Evolutionary conservation across 2,888 invertebrate species (phyloP).

Genomic region (Agrotis ipsilon): DNA sequence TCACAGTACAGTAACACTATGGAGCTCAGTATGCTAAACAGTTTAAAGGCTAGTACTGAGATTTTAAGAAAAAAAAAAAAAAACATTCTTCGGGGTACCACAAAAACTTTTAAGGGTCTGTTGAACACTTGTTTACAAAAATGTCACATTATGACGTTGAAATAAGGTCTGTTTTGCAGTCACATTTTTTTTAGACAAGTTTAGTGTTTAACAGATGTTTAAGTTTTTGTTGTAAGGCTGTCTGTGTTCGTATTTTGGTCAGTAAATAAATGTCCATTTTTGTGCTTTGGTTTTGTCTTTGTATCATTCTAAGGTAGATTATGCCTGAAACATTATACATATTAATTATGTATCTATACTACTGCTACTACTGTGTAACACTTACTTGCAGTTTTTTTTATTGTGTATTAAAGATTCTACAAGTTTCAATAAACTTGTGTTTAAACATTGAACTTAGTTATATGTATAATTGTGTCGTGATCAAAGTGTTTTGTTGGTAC

Average conservation of each 20-base stretch:
- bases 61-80: no score
- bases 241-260: neutral
- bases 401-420: neutral
- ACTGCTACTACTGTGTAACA: neutral
- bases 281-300: neutral
- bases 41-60: conserved; percentile 4
- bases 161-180: no score
- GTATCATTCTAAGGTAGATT: neutral
- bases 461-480: neutral
- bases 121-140: no score
- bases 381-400: neutral
- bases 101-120: no score
- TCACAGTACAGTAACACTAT: neutral
- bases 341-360: neutral
- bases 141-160: no score
- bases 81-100: no score
- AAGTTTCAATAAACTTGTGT: neutral
- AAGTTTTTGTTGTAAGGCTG: no score
- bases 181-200: no score
- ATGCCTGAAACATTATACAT: neutral
- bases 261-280: neutral
- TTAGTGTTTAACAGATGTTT: no score
- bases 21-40: conserved; percentile 11
- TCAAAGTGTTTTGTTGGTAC: neutral
- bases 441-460: no score